Percentiles rank a stretch among this genome's conserved stretches.
Conservation (phyloP, 2,797 vertebrate genomes). For the Columba guinea region DNA sequence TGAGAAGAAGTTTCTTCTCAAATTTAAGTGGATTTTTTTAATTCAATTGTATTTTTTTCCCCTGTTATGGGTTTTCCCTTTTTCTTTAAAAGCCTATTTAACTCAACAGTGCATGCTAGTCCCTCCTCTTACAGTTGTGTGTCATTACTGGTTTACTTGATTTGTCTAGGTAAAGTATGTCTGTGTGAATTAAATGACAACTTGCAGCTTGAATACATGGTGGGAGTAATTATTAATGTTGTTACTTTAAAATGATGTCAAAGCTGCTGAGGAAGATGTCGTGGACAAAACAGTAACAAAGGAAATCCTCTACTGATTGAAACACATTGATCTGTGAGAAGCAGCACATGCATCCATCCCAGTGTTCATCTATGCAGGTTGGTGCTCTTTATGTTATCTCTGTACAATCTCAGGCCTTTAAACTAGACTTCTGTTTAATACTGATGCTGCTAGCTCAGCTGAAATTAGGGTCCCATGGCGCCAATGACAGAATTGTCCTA, state of each 20-base stretch:
- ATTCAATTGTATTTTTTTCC: background rate
- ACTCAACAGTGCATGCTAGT: fast-evolving
- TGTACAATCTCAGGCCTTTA: background rate
- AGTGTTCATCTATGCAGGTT: background rate
- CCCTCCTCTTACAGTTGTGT: background rate
- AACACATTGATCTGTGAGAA: background rate
- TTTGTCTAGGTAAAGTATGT: background rate
- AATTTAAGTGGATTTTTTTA: background rate
- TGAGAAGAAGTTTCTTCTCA: too few species aligned
- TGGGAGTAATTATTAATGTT: background rate
- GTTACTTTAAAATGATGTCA: background rate
- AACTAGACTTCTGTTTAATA: background rate
- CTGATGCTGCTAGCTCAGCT: background rate
- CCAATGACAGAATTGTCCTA: background rate
- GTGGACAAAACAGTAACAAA: background rate
- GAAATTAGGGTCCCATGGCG: background rate
- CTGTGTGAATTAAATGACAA: background rate
- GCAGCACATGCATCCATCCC: fast-evolving
- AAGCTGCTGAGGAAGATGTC: background rate
- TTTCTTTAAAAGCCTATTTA: background rate
- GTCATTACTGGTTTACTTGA: background rate
- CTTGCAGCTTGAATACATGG: background rate
- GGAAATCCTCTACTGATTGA: background rate
- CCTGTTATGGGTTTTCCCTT: background rate
- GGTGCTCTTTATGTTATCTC: background rate